Evolutionary conservation across 2,888 invertebrate species (phyloP).

Genomic region (Mesorhabditis sp.): DNA sequence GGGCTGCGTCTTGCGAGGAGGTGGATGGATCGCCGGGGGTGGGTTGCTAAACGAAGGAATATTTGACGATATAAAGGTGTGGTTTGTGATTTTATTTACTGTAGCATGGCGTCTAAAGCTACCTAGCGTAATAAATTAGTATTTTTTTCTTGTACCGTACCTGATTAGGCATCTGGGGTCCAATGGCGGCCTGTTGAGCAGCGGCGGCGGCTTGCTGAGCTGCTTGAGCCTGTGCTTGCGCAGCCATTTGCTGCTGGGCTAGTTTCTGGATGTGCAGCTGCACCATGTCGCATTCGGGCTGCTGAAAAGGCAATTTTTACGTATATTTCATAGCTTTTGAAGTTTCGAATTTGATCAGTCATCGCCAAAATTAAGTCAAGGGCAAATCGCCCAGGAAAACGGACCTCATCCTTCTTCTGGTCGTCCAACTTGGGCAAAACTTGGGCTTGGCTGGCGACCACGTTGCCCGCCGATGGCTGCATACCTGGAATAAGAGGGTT

Average conservation of each 20-base stretch:
- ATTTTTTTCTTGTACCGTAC: too few relatives aligned
- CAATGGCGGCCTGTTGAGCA: not conserved
- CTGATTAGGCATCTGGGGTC: not conserved
- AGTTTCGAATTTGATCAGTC: not conserved
- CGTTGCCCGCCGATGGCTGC: not conserved
- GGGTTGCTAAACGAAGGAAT: too few relatives aligned
- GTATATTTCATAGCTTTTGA: too few relatives aligned
- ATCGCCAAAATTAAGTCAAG: too few relatives aligned
- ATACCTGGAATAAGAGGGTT: not conserved
- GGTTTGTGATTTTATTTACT: too few relatives aligned
- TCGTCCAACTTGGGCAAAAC: not conserved
- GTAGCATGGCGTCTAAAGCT: too few relatives aligned
- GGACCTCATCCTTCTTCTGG: not conserved
- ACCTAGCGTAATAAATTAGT: too few relatives aligned
- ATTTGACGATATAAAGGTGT: too few relatives aligned
- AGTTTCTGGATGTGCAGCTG: conserved; percentile 23
- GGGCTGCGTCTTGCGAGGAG: conserved; percentile 20
- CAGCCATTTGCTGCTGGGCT: conserved; percentile 11
- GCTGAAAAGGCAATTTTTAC: not conserved
- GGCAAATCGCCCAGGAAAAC: too few relatives aligned
- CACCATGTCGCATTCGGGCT: conserved; percentile 33
- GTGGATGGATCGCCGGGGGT: conserved; percentile 28
- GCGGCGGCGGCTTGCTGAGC: not conserved
- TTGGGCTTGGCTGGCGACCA: conserved; percentile 1
- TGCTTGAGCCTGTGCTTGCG: conserved; percentile 9